Base-by-base conservation (phyloP, 1,140 invertebrate species). In the Oreohelix idahoensis region DNA sequence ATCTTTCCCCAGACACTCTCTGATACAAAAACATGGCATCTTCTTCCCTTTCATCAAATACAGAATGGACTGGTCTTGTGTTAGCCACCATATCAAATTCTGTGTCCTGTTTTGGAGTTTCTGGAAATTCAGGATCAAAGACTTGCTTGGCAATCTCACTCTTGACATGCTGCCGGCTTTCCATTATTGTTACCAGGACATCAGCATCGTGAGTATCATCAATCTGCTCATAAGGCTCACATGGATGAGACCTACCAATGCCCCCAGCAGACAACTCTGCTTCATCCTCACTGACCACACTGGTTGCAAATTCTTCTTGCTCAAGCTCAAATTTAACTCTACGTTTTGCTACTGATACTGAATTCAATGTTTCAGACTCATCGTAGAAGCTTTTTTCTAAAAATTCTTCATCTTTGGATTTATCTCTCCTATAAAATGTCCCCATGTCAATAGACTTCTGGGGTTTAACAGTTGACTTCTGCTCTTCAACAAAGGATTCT, bases 201-300 rank as follows among this genome's bases (percentile, higher is more conserved):
- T 87, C 84, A 74, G 88, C 84, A 84, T 90, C 87, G 85, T 92
- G 87, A 13, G 89, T 86, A 77, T 88, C 84, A 45, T 84, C 81
- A 66, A 91, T 91, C 20, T 88, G 75, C n/a, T 91, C 88, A 87
- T 92, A 89, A 71, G 91, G 89, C 83, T 92, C 91, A 79, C 51
- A 51, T 23, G 71, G 58, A 79, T 63, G 71, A 17, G 51, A 32
- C 53, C 36, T 26, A 29, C 13, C 36, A 35, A 20, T 4, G 29
- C 81, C 82, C 32, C 49, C 51, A 66, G 51, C 58, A 32, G 82
- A 69, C 39, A 69, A 35, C 11, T 17, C 36, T 81, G 84, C 81
- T 76, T 86, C 86, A 26, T 79, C 70, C 1, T 84, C 77, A 15
- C 49, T 49, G 20, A 49, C 36, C 36, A 70, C 66, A 29, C 20